Conservation (phyloP, 2,113 vertebrate species). For the Micronycteris hirsuta region DNA sequence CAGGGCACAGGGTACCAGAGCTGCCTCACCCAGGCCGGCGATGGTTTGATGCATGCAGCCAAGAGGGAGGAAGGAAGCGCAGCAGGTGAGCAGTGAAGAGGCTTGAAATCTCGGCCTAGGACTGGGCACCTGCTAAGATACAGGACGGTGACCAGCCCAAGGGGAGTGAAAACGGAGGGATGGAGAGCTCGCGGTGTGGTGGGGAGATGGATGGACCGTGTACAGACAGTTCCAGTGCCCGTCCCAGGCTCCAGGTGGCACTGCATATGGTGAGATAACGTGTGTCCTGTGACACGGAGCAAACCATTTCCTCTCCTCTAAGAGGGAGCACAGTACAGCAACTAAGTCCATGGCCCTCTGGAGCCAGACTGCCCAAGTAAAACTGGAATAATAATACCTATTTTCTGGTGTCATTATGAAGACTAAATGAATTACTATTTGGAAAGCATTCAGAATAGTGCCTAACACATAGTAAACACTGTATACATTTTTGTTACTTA, state of each 20-base stretch:
- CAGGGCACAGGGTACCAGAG: too few species aligned
- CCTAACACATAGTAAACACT: not conserved
- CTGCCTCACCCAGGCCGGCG: not conserved
- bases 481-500: not conserved
- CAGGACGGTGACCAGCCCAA: not conserved
- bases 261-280: not conserved
- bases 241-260: not conserved
- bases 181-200: not conserved
- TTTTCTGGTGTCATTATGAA: not conserved
- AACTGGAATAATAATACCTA: not conserved
- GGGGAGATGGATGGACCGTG: not conserved
- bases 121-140: not conserved
- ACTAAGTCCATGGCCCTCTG: not conserved
- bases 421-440: not conserved
- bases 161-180: too few species aligned
- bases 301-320: not conserved
- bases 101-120: not conserved
- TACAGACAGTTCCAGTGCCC: not conserved
- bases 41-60: not conserved
- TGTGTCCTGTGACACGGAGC: not conserved
- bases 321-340: not conserved
- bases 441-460: not conserved
- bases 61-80: not conserved
- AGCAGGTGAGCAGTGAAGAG: not conserved
- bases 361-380: not conserved